A percentile compares a stretch with the other conserved stretches of the same genome.
Evolutionary conservation across 92 coral and sea anemone species (phyloP).

Genomic region (Paragorgia papillata): DNA sequence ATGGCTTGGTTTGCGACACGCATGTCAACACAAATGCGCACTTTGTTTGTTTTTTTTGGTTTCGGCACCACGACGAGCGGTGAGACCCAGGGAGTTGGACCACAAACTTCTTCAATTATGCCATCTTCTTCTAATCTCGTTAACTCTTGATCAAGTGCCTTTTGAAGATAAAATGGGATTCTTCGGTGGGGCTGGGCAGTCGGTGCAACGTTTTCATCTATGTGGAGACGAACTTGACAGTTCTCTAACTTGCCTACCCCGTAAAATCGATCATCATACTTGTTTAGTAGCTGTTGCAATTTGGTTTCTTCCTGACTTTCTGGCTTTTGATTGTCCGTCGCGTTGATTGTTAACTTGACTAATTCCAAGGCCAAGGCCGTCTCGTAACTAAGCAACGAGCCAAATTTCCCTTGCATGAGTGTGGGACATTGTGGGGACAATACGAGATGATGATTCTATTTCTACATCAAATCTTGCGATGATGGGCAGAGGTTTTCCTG

Average conservation of each 20-base stretch:
- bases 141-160: constrained; percentile 54
- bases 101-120: too few relatives aligned
- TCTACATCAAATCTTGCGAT: background rate
- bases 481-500: constrained; percentile 12
- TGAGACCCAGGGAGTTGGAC: constrained; percentile 60
- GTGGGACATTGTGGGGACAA: background rate
- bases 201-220: too few relatives aligned
- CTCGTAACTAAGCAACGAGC: constrained; percentile 52
- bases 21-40: constrained; percentile 54
- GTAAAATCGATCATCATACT: constrained; percentile 55
- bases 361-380: constrained; percentile 46
- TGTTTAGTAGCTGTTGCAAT: constrained; percentile 18
- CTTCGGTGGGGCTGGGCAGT: constrained; percentile 62
- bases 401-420: constrained; percentile 47
- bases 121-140: constrained; percentile 43
- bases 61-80: constrained; percentile 60
- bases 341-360: constrained; percentile 26
- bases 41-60: constrained; percentile 54
- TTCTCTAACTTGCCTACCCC: constrained; percentile 53
- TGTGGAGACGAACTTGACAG: constrained; percentile 36
- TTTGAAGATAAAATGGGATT: constrained; percentile 51
- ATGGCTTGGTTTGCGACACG: constrained; percentile 63
- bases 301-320: background rate
- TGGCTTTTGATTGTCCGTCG: constrained; percentile 6
- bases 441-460: background rate